A percentile compares a stretch with the other conserved stretches of the same genome.
phyloP scores from a whole-genome alignment of 2,113 vertebrate genomes.

The Spheniscus mendiculus region DNA sequence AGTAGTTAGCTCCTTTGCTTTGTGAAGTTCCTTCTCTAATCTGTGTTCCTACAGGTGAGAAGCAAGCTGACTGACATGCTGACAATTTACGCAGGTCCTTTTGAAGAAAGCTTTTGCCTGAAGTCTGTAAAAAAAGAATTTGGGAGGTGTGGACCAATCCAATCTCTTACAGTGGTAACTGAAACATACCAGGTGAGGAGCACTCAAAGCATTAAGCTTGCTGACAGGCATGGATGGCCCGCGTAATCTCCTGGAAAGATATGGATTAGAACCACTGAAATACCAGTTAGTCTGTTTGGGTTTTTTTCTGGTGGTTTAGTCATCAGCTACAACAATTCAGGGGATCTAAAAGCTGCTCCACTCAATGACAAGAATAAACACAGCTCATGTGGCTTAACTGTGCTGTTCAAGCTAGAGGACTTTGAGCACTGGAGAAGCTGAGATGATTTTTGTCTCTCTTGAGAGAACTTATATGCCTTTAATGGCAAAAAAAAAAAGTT shows the following conservation, averaged over 20 bases:
- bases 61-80: conserved; percentile 80
- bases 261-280: neutral
- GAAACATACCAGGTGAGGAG: conserved; percentile 70
- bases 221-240: neutral
- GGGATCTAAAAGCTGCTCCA: neutral
- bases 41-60: conserved; percentile 72
- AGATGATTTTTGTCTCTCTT: neutral
- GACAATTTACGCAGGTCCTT: conserved; percentile 84
- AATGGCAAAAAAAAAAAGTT: neutral
- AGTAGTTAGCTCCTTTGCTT: neutral
- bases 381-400: neutral
- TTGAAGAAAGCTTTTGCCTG: conserved; percentile 71
- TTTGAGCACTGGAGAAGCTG: neutral
- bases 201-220: neutral
- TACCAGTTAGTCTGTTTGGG: accelerated
- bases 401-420: neutral
- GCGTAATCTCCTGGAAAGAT: neutral
- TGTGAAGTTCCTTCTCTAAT: conserved; percentile 31
- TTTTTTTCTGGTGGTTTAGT: neutral
- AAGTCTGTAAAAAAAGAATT: conserved; percentile 78
- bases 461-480: neutral
- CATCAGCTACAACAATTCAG: neutral
- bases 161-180: conserved; percentile 72
- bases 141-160: conserved; percentile 78
- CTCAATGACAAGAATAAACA: neutral